Evolutionary conservation across 2,888 invertebrate species (phyloP).

Genomic region (Drosophila koepferae): DNA sequence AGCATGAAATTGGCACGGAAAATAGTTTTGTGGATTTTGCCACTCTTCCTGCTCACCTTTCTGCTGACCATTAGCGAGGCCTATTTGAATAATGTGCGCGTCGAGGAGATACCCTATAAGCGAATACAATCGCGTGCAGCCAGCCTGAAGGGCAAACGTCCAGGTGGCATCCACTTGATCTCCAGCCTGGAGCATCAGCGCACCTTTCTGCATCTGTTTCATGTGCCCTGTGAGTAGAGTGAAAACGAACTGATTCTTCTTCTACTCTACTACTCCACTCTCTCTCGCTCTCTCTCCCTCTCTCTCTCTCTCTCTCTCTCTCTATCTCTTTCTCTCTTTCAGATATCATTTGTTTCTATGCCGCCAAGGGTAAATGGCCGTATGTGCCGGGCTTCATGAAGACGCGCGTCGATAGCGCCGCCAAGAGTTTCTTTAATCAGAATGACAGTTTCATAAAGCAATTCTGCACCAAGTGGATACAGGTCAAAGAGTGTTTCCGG

Average conservation of each 20-base stretch:
- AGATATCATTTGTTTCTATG: conserved; percentile 84
- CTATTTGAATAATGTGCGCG: conserved; percentile 68
- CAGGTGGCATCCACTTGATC: conserved; percentile 75
- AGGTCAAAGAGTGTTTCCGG: conserved; percentile 83
- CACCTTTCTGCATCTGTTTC: conserved; percentile 82
- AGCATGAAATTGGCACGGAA: conserved; percentile 55
- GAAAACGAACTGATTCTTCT: not conserved
- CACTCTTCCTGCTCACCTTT: conserved; percentile 64
- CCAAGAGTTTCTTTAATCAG: conserved; percentile 79
- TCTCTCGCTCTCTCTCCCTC: not conserved
- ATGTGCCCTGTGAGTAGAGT: conserved; percentile 81
- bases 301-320: not conserved
- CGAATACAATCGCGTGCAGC: conserved; percentile 16
- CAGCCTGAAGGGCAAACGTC: conserved; percentile 6
- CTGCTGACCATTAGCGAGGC: conserved; percentile 65
- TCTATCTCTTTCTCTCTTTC: not conserved
- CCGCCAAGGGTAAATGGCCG: conserved; percentile 85
- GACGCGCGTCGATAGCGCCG: conserved; percentile 79
- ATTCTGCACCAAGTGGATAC: conserved; percentile 83
- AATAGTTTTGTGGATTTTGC: conserved; percentile 58
- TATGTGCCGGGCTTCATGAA: conserved; percentile 84
- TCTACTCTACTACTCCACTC: not conserved
- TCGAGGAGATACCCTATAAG: conserved; percentile 79
- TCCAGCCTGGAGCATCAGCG: conserved; percentile 79
- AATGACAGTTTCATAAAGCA: conserved; percentile 82